Base-by-base conservation (phyloP, 2,113 vertebrate species). In the Petrocephalus zakoni region DNA sequence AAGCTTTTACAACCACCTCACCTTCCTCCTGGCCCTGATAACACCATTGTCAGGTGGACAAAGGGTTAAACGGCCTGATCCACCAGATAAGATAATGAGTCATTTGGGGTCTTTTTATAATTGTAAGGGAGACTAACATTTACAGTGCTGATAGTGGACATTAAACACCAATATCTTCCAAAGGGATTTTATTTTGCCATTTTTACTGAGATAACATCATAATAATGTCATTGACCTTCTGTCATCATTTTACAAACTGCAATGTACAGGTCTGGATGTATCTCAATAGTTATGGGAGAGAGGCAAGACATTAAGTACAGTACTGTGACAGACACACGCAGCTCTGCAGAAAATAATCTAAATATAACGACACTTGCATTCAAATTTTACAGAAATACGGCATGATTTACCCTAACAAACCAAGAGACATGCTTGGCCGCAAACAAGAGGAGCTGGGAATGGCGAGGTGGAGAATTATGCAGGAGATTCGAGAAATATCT, bases 11-110 rank as follows among this genome's bases (percentile, higher is more conserved):
- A 89, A 42, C 86, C 85, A 21, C 58, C 42, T 46, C 88, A 81
- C 61, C 83, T 89, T 88, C 52, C 89, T 89, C 84, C 42, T 42
- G 68, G 82, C 61, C 82, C 72, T 90, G 87, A 89, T 88, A 88
- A 29, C 81, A 42, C 58, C 85, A 92, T 91, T 92, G 91, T 91
- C 64, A 88, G 52, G 19, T 22, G 9, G 58, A 90, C 91, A 90
- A 90, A 92, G 83, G 86, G 88, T 88, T 89, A 88, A 91, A 88
- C 25, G 85, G 88, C 42, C 85, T 81, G 47, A 84, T 89, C 78
- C 82, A 87, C 64, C 88, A 90, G 89, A 91, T 91, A 92, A 92
- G 46, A 64, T 88, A 68, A 86, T 88, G 90, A 88, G 86, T 88
- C 86, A 89, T 78, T 75, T 75, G 86, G 64, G 64, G 55, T 29